Conservation (phyloP, 2,888 invertebrate species). For the Dasysyrphus tricinctus region DNA sequence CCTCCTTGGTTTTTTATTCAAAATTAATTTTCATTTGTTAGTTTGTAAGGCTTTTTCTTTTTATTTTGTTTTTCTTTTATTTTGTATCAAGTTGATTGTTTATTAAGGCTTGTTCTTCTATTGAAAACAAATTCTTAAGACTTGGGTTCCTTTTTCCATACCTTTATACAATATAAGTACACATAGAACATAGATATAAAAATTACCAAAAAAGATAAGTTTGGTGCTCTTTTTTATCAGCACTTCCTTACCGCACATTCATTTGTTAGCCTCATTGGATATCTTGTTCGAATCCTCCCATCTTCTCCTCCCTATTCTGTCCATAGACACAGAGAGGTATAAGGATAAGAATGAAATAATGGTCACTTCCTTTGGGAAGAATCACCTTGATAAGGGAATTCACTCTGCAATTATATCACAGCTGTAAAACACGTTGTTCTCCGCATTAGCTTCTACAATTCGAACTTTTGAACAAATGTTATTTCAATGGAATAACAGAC, state of each 20-base stretch:
- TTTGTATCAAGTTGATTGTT: constrained; percentile 33
- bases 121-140: constrained; percentile 22
- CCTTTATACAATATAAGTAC: background rate
- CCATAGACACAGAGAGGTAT: background rate
- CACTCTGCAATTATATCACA: constrained; percentile 64
- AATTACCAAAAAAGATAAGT: constrained; percentile 18
- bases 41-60: constrained; percentile 2
- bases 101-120: constrained; percentile 44
- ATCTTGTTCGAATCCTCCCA: background rate
- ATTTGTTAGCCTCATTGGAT: constrained; percentile 52
- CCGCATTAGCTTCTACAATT: constrained; percentile 34
- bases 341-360: constrained; percentile 68
- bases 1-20: constrained; percentile 45
- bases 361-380: constrained; percentile 60
- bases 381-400: constrained; percentile 53
- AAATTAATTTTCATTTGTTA: constrained; percentile 65
- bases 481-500: constrained; percentile 59
- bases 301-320: background rate
- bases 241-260: constrained; percentile 43
- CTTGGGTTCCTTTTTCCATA: background rate
- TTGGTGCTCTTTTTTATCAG: constrained; percentile 51
- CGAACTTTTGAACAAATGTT: constrained; percentile 61
- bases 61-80: constrained; percentile 3
- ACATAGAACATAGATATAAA: constrained; percentile 13
- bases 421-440: constrained; percentile 63